Conservation (phyloP, 2,888 invertebrate species). For the Octonoba sinensis region DNA sequence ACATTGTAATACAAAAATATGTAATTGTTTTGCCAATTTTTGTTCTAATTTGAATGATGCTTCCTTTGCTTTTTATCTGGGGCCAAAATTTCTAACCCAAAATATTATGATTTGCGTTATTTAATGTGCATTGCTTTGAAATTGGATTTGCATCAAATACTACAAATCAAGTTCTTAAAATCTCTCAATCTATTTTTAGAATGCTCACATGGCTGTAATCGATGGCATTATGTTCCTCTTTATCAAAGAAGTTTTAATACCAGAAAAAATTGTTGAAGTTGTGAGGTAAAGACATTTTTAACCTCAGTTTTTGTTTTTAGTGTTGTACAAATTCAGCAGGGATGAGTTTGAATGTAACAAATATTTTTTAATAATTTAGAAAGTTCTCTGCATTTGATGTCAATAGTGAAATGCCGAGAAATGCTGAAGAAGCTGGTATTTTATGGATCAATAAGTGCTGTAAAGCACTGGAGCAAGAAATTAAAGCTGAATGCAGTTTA, state of each 20-base stretch:
- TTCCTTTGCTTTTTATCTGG: no score
- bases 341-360: background rate
- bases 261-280: conserved; percentile 87
- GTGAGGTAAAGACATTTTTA: conserved; percentile 75
- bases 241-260: conserved; percentile 90
- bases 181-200: conserved; percentile 75
- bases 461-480: conserved; percentile 77
- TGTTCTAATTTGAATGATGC: no score
- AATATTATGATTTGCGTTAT: no score
- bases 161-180: no score
- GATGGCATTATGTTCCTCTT: conserved; percentile 95
- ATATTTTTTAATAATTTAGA: conserved; percentile 61
- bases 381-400: conserved; percentile 75
- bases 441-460: conserved; percentile 92
- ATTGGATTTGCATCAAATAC: no score
- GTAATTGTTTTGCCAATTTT: no score
- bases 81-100: no score
- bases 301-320: background rate
- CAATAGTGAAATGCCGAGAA: conserved; percentile 74
- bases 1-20: no score
- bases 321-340: background rate
- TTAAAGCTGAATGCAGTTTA: conserved; percentile 53
- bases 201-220: conserved; percentile 94
- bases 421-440: conserved; percentile 86
- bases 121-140: no score